phyloP scores from a whole-genome alignment of 2,797 vertebrate genomes.

The Orestias chungarensis region DNA sequence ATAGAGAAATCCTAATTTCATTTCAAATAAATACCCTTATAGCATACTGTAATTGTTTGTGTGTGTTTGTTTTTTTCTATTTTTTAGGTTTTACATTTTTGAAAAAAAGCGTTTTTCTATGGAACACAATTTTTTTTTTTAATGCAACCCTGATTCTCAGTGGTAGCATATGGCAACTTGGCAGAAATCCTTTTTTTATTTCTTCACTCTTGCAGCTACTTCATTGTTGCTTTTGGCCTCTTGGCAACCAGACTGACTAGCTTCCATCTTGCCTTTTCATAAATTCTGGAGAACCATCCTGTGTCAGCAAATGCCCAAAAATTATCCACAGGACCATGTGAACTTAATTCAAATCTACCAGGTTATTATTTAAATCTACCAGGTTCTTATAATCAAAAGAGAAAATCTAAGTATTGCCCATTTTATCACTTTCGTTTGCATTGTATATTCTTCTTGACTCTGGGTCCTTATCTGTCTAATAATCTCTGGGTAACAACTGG shows the following conservation, averaged over 20 bases:
- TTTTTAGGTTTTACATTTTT: neutral
- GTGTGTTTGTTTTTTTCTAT: neutral
- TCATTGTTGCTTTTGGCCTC: neutral
- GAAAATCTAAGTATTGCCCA: neutral
- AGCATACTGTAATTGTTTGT: too few species aligned
- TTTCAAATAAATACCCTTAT: too few species aligned
- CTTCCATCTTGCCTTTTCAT: constrained; percentile 5
- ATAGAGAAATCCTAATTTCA: neutral
- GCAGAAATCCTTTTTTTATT: neutral
- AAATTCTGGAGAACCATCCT: constrained; percentile 1
- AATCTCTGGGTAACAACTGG: neutral
- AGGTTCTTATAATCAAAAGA: neutral
- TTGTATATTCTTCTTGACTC: neutral
- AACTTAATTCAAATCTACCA: neutral
- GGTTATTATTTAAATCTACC: neutral
- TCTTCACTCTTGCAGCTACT: neutral
- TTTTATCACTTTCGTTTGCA: neutral
- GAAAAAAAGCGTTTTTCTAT: neutral
- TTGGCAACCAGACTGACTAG: neutral
- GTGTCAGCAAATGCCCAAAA: neutral
- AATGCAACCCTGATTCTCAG: neutral
- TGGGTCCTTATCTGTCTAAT: neutral
- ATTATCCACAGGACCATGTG: too few species aligned
- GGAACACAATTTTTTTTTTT: neutral
- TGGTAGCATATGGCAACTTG: neutral